A percentile compares a stretch with the other conserved stretches of the same genome.
Conservation (phyloP, 2,888 invertebrate species). For the Matsumyia berberina region DNA sequence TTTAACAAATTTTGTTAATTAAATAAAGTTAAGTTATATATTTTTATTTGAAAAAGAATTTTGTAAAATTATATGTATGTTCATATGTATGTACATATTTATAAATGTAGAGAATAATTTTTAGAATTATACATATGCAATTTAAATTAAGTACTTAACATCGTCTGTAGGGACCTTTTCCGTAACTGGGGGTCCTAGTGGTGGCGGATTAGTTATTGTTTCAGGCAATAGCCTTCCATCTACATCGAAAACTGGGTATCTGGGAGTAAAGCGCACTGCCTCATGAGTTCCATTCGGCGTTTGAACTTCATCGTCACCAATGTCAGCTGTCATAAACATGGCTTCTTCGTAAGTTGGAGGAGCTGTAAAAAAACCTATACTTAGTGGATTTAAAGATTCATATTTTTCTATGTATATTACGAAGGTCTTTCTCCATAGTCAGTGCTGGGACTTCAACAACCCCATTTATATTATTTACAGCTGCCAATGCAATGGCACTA, state of each 20-base stretch:
- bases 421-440: slow-evolving; percentile 33
- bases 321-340: slow-evolving; percentile 82
- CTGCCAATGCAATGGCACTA: slow-evolving; percentile 77
- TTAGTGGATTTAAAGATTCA: neutral
- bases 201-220: neutral
- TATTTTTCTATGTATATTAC: slow-evolving; percentile 31
- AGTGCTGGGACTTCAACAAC: slow-evolving; percentile 75
- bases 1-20: no score
- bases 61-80: no score
- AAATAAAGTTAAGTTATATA: no score
- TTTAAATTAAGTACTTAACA: slow-evolving; percentile 56
- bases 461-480: slow-evolving; percentile 73
- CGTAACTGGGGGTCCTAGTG: neutral
- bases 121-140: neutral
- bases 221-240: slow-evolving; percentile 74
- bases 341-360: slow-evolving; percentile 84
- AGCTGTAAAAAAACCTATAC: slow-evolving; percentile 77
- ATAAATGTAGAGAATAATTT: neutral
- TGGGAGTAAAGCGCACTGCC: slow-evolving; percentile 80
- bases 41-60: no score
- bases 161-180: slow-evolving; percentile 25
- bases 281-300: slow-evolving; percentile 79
- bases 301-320: slow-evolving; percentile 81
- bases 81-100: no score
- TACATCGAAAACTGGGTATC: slow-evolving; percentile 83